Evolutionary conservation across 1,140 invertebrate species (phyloP).

Genomic region (Holcopasites calliopsidis): DNA sequence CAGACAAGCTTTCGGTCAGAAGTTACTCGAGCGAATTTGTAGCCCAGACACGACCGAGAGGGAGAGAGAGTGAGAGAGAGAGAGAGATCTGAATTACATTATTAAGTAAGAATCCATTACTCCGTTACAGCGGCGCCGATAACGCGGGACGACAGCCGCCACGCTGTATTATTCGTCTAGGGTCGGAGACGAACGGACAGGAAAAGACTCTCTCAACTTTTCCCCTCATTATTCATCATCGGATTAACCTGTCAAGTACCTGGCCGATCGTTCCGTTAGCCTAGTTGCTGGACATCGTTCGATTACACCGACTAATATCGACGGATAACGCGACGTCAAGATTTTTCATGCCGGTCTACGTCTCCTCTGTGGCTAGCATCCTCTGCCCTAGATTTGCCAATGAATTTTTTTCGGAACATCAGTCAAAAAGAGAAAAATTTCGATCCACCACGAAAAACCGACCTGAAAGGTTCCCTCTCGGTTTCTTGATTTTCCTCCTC

Average conservation of each 20-base stretch:
- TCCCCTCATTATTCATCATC: constrained; percentile 37
- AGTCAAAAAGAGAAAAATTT: background rate
- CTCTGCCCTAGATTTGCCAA: background rate
- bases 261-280: constrained; percentile 36
- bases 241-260: constrained; percentile 38
- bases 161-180: constrained; percentile 56
- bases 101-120: constrained; percentile 61
- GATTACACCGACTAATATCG: background rate
- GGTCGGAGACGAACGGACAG: constrained; percentile 41
- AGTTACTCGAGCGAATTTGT: background rate
- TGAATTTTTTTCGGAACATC: background rate
- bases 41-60: background rate
- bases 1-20: background rate
- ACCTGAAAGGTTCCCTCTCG: background rate
- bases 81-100: too few species aligned
- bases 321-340: background rate
- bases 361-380: background rate
- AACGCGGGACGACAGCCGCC: constrained; percentile 46
- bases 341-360: background rate
- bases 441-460: background rate
- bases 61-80: too few species aligned
- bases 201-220: constrained; percentile 43
- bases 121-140: constrained; percentile 45
- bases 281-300: constrained; percentile 2
- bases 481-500: constrained; percentile 2